Evolutionary conservation across 2,113 vertebrate genomes (phyloP), one percentile per base, ranked within the genome.

Genomic region (Protomyctophum bolini): DNA sequence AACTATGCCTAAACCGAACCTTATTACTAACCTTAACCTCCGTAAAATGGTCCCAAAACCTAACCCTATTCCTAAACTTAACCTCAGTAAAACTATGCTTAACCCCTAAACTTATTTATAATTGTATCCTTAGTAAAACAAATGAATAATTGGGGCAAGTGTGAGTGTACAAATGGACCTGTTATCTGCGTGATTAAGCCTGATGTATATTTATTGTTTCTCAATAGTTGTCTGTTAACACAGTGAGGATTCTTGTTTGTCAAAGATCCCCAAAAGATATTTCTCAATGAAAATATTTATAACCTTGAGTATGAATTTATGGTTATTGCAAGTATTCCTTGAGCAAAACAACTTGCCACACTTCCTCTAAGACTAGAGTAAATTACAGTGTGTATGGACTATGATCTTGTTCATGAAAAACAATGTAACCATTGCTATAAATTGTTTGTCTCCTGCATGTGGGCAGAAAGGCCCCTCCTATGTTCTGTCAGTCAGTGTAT

Each of bases 311-410:
- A 65, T 54, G 33, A 54, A 54, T 54, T 7, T 56, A n/a, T 8
- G 29, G 56, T 72, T 47, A 68, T 70, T 67, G 21, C 61, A 63
- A 2, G 62, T 41, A 15, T 58, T 65, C 66, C 56, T 49, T 57
- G 75, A 77, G 73, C 58, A 86, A 89, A 86, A 86, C 82, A 86
- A 80, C 81, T 75, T 49, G 79, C 89, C 87, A 21, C 76, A 80
- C 58, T 68, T 70, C 66, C 75, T 72, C 75, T 0, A 48, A 78
- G 70, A 87, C 80, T 79, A 81, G 64, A 59, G 66, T 58, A 78
- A 75, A 87, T 89, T 87, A 81, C 68, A 79, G 45, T 65, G 71
- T 68, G 75, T 68, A 68, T 47, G 54, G 61, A 58, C 66, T 41
- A 65, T 45, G 48, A 76, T 14, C 47, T 64, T 52, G 73, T 71